Base-by-base conservation (phyloP, 2,797 vertebrate species). In the Synanceia verrucosa region DNA sequence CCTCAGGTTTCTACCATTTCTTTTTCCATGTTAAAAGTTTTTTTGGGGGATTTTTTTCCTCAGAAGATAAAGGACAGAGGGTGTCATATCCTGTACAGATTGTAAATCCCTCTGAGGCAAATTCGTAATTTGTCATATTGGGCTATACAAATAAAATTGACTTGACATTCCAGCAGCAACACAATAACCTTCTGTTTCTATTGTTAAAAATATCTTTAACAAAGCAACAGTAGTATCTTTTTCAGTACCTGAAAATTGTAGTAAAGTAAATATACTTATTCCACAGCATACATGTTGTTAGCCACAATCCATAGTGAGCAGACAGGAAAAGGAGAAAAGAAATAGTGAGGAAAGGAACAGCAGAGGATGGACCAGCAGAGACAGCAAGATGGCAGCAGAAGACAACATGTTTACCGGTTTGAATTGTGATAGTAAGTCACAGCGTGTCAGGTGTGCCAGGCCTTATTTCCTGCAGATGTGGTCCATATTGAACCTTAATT, bases 301-400 rank as follows among this genome's bases (percentile, higher is more conserved):
- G 26, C 2, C 19, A 21, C 43, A n/a, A 14, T 39, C 11, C 55
- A 43, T 0, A 16, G 47, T 26, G 10, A 47, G 6, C 4, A 9
- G n/a, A n/a, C n/a, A 29, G 23, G 28, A 29, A 21, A 4, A 51
- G 11, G 41, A 44, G 7, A 21, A 31, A 21, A 21, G 6, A 24
- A 37, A 28, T 2, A 11, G 23, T 7, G 26, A 24, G 23, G 9
- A 13, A 10, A 33, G 13, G 16, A 21, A 10, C 0, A 47, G 37
- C 70, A 61, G 31, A 59, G 16, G 34, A 67, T 9, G 43, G 28
- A 56, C 31, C 3, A 13, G 4, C 12, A 53, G 29, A 50, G 34
- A 67, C 66, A 81, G 29, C 65, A 67, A 78, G 66, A 67, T 58
- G 70, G 79, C 66, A 78, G 75, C 74, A 78, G 52, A 70, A 21